Base-by-base conservation (phyloP, 2,888 invertebrate species). In the Tillus elongatus region DNA sequence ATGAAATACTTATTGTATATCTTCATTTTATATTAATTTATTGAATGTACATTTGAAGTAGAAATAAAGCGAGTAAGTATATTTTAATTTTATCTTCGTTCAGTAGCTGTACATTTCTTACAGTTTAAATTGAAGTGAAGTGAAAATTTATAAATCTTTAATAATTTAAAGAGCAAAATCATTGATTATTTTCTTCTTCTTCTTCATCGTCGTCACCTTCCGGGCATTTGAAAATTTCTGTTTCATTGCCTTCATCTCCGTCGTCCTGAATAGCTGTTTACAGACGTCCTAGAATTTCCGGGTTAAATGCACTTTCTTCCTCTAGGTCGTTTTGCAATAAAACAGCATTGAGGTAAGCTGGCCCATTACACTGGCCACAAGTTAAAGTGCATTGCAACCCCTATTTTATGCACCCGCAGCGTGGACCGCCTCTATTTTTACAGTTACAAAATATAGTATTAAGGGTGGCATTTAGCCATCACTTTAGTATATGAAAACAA, bases 341-440 rank as follows among this genome's bases (percentile, higher is more conserved):
- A 13, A 19, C 28, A 39, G 39, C 31, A 19, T 37, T 30, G 30
- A 34, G 39, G 30, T 29, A 35, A 38, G 26, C 38, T 30, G 13
- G 31, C 26, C 42, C 37, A 26, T 40, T 40, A 27, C 37, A 40
- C 30, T 32, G 39, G 28, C 40, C 38, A 34, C 46, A 45, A 45
- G 38, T 43, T 46, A 31, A 31, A 30, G 43, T 31, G 33, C 43
- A 39, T 36, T 40, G 50, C 8, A 48, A 47, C 28, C 54, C 52
- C 37, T 36, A 35, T 50, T 50, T 50, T 35, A 45, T 44, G 43
- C 50, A 49, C 44, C 51, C 46, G 36, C 50, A 53, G 32, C 24
- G 24, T 19, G 24, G 24, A 19, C 24, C 24, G n/a, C 24, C 6
- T 19, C 24, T n/a, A 19, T 19, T 36, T 19, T 40, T 44, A 30